phyloP scores from a whole-genome alignment of 2,888 invertebrate species.

The Hybos culiciformis region DNA sequence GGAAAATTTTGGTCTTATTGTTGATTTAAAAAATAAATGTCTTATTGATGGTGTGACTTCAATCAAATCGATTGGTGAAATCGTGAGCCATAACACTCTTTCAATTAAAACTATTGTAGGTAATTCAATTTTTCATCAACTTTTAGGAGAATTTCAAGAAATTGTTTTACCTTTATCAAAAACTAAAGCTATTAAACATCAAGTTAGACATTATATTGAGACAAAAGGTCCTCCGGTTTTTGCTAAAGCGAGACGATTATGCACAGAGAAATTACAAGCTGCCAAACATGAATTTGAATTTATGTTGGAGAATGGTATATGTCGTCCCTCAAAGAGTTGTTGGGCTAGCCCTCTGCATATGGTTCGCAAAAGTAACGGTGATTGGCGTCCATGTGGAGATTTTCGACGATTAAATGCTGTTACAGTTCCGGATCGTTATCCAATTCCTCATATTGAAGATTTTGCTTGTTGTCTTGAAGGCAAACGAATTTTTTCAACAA shows the following conservation, averaged over 20 bases:
- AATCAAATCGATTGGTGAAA: background rate
- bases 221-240: conserved; percentile 1
- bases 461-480: conserved; percentile 5
- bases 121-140: too few relatives aligned
- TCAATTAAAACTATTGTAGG: too few relatives aligned
- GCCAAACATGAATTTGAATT: background rate
- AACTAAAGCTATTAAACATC: too few relatives aligned
- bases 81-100: too few relatives aligned
- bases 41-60: background rate
- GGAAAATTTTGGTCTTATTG: background rate
- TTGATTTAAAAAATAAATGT: background rate
- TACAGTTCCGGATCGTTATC: background rate
- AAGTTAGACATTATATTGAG: conserved; percentile 1
- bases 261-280: conserved; percentile 9
- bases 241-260: background rate
- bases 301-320: background rate
- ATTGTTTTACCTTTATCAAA: too few relatives aligned
- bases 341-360: conserved; percentile 19
- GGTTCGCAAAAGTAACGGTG: background rate
- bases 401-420: background rate
- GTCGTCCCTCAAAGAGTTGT: conserved; percentile 22
- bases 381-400: background rate
- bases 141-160: too few relatives aligned
- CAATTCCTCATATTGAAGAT: conserved; percentile 2
- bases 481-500: conserved; percentile 7